These are phyloP conservation scores for Arizona elegans DNA, from an alignment of 2,113 vertebrate genomes.

Conservation along the genomic window DNA sequence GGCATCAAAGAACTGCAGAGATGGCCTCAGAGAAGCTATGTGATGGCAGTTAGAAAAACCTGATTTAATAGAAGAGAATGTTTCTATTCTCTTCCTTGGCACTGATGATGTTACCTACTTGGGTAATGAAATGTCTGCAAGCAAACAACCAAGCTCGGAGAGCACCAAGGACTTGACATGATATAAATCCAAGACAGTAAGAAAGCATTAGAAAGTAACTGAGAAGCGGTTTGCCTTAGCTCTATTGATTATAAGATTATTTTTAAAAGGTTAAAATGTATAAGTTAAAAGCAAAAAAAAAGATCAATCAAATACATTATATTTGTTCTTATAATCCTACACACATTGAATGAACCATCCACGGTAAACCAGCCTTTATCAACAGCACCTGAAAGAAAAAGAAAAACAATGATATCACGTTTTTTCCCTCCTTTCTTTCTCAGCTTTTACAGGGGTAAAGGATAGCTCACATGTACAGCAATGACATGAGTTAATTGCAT, in stretches of 20 bases:
- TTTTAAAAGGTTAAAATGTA: neutral
- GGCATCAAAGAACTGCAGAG: neutral
- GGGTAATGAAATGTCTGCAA: neutral
- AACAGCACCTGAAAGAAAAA: neutral
- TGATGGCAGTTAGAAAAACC: neutral
- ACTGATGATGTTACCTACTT: neutral
- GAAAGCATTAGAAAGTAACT: neutral
- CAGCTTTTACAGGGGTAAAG: fast-evolving
- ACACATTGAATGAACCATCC: neutral
- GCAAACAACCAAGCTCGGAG: neutral
- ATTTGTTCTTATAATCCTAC: neutral
- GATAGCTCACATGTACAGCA: neutral
- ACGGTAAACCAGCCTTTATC: neutral
- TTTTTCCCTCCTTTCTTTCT: neutral
- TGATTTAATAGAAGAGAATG: neutral
- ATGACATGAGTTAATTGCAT: constrained; percentile 38
- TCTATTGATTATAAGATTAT: too few relatives aligned
- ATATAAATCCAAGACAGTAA: neutral
- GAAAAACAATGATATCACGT: neutral
- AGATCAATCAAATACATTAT: neutral
- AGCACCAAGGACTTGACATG: neutral
- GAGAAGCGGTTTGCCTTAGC: neutral
- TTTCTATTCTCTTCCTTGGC: neutral
- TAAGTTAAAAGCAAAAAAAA: neutral
- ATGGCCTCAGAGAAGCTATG: neutral